These are phyloP conservation scores for Harpalus rufipes DNA, from an alignment of 2,888 invertebrate genomes.

Conservation along the genomic window DNA sequence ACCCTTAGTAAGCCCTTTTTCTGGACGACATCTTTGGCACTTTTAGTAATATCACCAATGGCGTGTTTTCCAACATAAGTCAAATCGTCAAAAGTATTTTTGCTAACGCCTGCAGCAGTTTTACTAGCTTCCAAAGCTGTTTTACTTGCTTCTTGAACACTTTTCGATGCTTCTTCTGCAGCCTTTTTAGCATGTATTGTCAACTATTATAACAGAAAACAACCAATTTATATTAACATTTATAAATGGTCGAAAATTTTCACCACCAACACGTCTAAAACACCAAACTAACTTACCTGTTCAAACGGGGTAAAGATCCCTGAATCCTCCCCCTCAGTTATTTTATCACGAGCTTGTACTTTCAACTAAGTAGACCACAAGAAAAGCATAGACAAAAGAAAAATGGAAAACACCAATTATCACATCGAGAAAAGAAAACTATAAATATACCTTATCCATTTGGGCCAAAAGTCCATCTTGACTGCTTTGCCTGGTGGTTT, in stretches of 20 bases:
- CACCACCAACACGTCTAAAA: conserved; percentile 18
- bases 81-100: conserved; percentile 92
- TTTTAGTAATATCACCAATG: conserved; percentile 93
- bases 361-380: conserved; percentile 77
- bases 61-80: conserved; percentile 95
- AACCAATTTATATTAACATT: conserved; percentile 24
- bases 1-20: conserved; percentile 92
- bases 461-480: conserved; percentile 93
- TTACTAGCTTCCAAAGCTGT: conserved; percentile 91
- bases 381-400: conserved; percentile 70
- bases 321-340: conserved; percentile 85
- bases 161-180: conserved; percentile 89
- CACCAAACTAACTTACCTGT: conserved; percentile 82
- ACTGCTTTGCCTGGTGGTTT: conserved; percentile 92
- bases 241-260: neutral
- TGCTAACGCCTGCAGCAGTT: conserved; percentile 92
- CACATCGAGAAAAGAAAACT: conserved; percentile 59
- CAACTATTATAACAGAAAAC: conserved; percentile 78
- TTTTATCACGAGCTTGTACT: conserved; percentile 80
- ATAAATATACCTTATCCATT: conserved; percentile 88
- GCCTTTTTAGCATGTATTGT: conserved; percentile 94
- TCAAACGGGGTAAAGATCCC: conserved; percentile 89
- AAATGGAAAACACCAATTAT: conserved; percentile 66
- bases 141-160: conserved; percentile 91
- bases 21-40: conserved; percentile 91